phyloP scores from a whole-genome alignment of 2,888 invertebrate species.

The Onthophagus sagittarius region DNA sequence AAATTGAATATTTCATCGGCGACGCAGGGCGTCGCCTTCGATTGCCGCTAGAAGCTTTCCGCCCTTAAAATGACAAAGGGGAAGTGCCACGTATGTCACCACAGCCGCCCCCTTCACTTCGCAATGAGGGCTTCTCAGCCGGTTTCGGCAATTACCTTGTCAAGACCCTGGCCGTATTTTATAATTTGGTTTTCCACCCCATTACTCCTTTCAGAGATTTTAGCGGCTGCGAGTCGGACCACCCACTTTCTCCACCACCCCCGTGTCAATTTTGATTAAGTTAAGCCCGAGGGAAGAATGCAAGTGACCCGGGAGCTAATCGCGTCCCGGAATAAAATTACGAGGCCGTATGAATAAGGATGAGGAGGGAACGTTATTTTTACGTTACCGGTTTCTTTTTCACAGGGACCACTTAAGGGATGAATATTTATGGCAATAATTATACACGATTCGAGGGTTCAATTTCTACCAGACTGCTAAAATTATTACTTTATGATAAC shows the following conservation, averaged over 20 bases:
- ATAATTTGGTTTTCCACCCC: slow-evolving; percentile 21
- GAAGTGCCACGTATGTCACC: background rate
- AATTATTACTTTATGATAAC: background rate
- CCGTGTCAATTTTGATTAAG: slow-evolving; percentile 5
- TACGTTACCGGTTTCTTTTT: background rate
- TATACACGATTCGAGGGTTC: background rate
- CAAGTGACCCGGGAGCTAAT: background rate
- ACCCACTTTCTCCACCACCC: background rate
- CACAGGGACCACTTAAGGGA: background rate
- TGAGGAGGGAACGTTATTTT: background rate
- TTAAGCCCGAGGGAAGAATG: background rate
- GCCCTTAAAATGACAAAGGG: background rate
- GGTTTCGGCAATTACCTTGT: background rate
- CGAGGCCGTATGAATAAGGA: background rate
- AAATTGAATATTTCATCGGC: background rate
- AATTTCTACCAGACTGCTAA: background rate
- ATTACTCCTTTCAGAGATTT: slow-evolving; percentile 19
- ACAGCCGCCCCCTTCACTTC: background rate
- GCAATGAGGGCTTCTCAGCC: background rate
- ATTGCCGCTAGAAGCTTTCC: background rate
- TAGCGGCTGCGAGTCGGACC: background rate
- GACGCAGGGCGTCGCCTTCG: background rate
- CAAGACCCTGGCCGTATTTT: slow-evolving; percentile 17
- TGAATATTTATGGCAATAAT: background rate
- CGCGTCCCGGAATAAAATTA: background rate